phyloP scores from a whole-genome alignment of 1,140 invertebrate genomes.

The Drosophila truncata region DNA sequence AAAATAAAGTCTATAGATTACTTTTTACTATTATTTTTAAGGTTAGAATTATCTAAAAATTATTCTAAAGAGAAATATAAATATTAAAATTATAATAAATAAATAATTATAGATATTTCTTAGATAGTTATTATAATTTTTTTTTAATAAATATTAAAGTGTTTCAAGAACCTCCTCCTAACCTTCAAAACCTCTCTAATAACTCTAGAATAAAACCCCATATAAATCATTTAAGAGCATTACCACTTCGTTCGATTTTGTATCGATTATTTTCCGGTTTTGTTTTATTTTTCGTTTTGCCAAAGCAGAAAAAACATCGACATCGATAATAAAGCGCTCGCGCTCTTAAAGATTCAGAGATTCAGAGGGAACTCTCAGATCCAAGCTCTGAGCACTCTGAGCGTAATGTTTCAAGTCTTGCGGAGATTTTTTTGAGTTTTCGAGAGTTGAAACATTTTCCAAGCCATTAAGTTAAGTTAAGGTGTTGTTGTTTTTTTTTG shows the following conservation, averaged over 20 bases:
- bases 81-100: neutral
- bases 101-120: too few relatives aligned
- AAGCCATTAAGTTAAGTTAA: conserved; percentile 66
- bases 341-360: conserved; percentile 53
- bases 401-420: conserved; percentile 57
- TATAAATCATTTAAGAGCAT: conserved; percentile 39
- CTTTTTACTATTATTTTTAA: neutral
- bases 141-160: neutral
- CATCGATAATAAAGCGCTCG: conserved; percentile 58
- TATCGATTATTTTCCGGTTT: conserved; percentile 70
- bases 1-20: neutral
- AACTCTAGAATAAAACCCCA: too few relatives aligned
- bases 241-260: conserved; percentile 23
- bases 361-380: conserved; percentile 10
- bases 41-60: neutral
- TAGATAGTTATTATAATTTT: too few relatives aligned
- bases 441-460: conserved; percentile 76
- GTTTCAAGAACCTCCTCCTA: neutral
- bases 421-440: conserved; percentile 38
- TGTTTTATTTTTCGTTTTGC: conserved; percentile 79
- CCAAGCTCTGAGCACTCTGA: conserved; percentile 34
- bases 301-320: conserved; percentile 40
- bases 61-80: neutral
- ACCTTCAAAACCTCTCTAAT: too few relatives aligned
- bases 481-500: conserved; percentile 17